Conservation (phyloP, 1,140 invertebrate species). For the Drosophila mojavensis region DNA sequence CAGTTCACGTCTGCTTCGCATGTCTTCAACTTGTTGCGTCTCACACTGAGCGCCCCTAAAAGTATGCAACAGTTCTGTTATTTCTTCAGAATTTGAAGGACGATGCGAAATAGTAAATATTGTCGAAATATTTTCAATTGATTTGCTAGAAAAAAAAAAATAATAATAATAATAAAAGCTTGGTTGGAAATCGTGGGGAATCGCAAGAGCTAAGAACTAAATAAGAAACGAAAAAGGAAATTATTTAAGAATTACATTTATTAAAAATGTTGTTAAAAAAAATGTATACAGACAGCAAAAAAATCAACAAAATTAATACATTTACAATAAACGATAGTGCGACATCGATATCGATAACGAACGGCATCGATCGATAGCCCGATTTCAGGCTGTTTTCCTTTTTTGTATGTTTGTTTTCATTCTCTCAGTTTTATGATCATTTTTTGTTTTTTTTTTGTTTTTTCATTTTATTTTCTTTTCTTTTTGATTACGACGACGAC, state of each 20-base stretch:
- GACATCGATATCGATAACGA: slow-evolving; percentile 73
- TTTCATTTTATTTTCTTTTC: neutral
- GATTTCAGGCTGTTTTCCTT: slow-evolving; percentile 38
- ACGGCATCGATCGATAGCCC: slow-evolving; percentile 57
- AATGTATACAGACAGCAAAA: slow-evolving; percentile 82
- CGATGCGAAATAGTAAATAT: too few relatives aligned
- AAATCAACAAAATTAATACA: slow-evolving; percentile 83
- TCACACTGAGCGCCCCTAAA: slow-evolving; percentile 1
- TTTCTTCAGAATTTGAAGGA: slow-evolving; percentile 1
- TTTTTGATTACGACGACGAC: slow-evolving; percentile 48
- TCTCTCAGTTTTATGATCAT: neutral
- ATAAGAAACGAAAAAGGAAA: slow-evolving; percentile 36
- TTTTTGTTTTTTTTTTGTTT: slow-evolving; percentile 2
- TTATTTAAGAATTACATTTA: slow-evolving; percentile 79
- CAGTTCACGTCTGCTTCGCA: too few relatives aligned
- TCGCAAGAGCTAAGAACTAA: neutral
- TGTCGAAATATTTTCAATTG: too few relatives aligned
- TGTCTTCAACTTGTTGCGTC: too few relatives aligned
- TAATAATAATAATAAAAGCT: neutral
- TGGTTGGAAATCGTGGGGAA: neutral
- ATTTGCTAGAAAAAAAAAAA: neutral
- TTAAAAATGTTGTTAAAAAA: slow-evolving; percentile 81
- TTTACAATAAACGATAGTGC: slow-evolving; percentile 81
- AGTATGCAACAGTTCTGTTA: slow-evolving; percentile 24
- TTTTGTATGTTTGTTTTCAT: slow-evolving; percentile 6